phyloP scores from a whole-genome alignment of 2,888 invertebrate genomes.

The Philaethria dido region DNA sequence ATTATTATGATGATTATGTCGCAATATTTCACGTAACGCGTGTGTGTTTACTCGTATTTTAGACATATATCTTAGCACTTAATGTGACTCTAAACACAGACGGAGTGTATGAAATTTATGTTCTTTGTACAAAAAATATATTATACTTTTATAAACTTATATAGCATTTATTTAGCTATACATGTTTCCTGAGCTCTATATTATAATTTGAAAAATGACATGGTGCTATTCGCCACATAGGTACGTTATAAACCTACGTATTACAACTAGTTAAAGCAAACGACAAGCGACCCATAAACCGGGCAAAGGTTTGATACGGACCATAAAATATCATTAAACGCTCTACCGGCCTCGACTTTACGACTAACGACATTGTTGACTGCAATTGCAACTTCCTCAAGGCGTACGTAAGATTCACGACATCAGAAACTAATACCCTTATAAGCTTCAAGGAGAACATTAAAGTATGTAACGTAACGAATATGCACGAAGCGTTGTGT shows the following conservation, averaged over 20 bases:
- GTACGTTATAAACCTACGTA: background rate
- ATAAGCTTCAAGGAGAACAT: conserved; percentile 13
- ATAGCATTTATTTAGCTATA: background rate
- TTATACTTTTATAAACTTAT: too few species aligned
- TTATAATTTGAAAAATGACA: background rate
- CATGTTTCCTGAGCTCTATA: background rate
- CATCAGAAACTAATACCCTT: conserved; percentile 20
- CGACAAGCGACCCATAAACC: conserved; percentile 65
- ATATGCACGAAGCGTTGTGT: conserved; percentile 23
- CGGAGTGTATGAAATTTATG: too few species aligned
- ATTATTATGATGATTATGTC: too few species aligned
- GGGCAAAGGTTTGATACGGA: conserved; percentile 63
- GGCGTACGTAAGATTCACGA: conserved; percentile 26
- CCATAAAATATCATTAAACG: conserved; percentile 74
- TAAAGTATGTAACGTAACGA: conserved; percentile 7
- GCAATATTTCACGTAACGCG: too few species aligned
- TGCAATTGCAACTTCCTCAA: conserved; percentile 46
- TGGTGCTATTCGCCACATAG: background rate
- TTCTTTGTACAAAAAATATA: background rate
- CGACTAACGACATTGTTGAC: conserved; percentile 68
- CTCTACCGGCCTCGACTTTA: conserved; percentile 65
- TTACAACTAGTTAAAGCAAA: conserved; percentile 53
- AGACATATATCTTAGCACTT: too few species aligned
- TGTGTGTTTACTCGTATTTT: too few species aligned
- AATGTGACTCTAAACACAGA: too few species aligned